phyloP scores from a whole-genome alignment of 2,113 vertebrate species.

The Boleophthalmus pectinirostris region DNA sequence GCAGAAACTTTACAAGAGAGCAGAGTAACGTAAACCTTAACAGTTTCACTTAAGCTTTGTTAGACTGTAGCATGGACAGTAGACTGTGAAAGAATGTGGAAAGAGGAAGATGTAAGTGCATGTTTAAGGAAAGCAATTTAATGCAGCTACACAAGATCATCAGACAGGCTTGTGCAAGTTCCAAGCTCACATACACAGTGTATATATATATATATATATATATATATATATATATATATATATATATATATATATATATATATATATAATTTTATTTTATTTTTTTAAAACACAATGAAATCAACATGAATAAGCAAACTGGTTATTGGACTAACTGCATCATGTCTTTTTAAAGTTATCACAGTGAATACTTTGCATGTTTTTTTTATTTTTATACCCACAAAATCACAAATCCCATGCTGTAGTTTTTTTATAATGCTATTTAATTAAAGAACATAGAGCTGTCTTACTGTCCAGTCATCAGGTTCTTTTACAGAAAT shows the following conservation, averaged over 20 bases:
- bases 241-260: too few species aligned
- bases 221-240: too few species aligned
- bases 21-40: slow-evolving; percentile 21
- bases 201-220: too few species aligned
- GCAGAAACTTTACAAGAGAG: slow-evolving; percentile 27
- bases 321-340: too few species aligned
- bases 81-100: slow-evolving; percentile 4
- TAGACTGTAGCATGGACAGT: slow-evolving; percentile 16
- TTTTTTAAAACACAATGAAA: not conserved
- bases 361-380: not conserved
- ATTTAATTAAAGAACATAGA: too few species aligned
- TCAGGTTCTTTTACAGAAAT: too few species aligned
- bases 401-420: not conserved
- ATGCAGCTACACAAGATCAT: not conserved
- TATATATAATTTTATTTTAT: too few species aligned
- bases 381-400: not conserved
- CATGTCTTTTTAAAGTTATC: not conserved
- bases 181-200: not conserved
- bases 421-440: too few species aligned
- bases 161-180: not conserved
- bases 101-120: not conserved
- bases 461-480: too few species aligned
- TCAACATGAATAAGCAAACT: not conserved
- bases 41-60: slow-evolving; percentile 30
- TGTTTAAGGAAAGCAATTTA: not conserved